Percentiles rank a stretch among this genome's conserved stretches.
Conservation (phyloP, 2,888 invertebrate genomes). For the Ornithoptera alexandrae region DNA sequence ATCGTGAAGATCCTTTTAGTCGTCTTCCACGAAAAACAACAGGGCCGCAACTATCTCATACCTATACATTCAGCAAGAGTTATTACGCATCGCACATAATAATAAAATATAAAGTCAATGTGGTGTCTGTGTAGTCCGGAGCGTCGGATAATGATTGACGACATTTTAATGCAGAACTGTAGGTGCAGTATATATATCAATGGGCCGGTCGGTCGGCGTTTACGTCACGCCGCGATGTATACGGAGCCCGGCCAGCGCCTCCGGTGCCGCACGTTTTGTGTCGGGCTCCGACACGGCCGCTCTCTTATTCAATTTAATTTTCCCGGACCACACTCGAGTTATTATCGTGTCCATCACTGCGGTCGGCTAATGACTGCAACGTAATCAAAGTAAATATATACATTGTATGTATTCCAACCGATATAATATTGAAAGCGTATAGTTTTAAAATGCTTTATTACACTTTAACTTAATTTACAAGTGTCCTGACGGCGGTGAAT, state of each 20-base stretch:
- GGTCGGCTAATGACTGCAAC: slow-evolving; percentile 29
- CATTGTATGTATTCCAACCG: slow-evolving; percentile 4
- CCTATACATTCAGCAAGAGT: not conserved
- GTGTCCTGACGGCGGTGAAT: not conserved
- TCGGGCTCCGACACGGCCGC: slow-evolving; percentile 40
- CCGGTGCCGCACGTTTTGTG: slow-evolving; percentile 44
- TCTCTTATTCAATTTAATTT: slow-evolving; percentile 58
- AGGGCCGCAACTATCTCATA: no score
- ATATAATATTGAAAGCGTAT: not conserved
- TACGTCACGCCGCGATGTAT: slow-evolving; percentile 34
- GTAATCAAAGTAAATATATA: slow-evolving; percentile 26
- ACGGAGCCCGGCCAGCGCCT: slow-evolving; percentile 37
- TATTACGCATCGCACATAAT: not conserved
- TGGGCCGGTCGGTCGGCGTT: slow-evolving; percentile 36
- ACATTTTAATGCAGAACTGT: slow-evolving; percentile 67
- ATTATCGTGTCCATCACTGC: slow-evolving; percentile 47
- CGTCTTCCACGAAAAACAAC: no score
- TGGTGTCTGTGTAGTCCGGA: slow-evolving; percentile 32
- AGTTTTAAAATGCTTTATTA: not conserved
- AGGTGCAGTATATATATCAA: slow-evolving; percentile 47
- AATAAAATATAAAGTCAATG: slow-evolving; percentile 30
- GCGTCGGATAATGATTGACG: slow-evolving; percentile 66
- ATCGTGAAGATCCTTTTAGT: no score
- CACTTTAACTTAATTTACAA: not conserved
- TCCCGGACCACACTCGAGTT: slow-evolving; percentile 48